Evolutionary conservation across 2,888 invertebrate genomes (phyloP).

Genomic region (Tetanocera ferruginea): DNA sequence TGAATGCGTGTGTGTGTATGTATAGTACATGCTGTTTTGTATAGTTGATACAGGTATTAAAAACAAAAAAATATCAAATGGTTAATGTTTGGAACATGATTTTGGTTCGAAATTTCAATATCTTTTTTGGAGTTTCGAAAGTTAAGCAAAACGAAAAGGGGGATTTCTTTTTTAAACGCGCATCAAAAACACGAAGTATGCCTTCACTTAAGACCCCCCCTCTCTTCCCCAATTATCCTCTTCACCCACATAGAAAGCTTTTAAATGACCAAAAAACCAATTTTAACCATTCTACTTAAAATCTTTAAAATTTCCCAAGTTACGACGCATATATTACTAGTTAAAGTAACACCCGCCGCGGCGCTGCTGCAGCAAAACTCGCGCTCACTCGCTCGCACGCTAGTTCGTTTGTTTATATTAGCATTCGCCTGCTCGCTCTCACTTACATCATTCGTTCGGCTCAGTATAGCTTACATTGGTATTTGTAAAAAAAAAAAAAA

Average conservation of each 20-base stretch:
- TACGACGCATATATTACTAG: background rate
- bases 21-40: background rate
- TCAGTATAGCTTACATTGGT: conserved; percentile 6
- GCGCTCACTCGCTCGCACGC: background rate
- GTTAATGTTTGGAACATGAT: too few species aligned
- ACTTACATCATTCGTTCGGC: background rate
- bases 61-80: too few species aligned
- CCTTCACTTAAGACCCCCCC: too few species aligned
- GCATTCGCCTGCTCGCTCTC: conserved; percentile 5
- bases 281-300: background rate
- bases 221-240: too few species aligned
- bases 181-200: too few species aligned
- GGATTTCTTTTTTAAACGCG: too few species aligned
- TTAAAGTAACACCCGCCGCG: conserved; percentile 12
- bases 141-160: too few species aligned
- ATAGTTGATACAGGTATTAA: background rate
- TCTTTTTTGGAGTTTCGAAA: too few species aligned
- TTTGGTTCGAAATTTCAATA: too few species aligned
- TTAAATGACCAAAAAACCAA: background rate
- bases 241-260: too few species aligned
- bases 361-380: conserved; percentile 9
- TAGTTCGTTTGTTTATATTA: background rate
- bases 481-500: conserved; percentile 9
- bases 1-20: background rate
- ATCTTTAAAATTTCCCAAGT: background rate